Conservation (phyloP, 2,113 vertebrate species). For the Phaethon lepturus region DNA sequence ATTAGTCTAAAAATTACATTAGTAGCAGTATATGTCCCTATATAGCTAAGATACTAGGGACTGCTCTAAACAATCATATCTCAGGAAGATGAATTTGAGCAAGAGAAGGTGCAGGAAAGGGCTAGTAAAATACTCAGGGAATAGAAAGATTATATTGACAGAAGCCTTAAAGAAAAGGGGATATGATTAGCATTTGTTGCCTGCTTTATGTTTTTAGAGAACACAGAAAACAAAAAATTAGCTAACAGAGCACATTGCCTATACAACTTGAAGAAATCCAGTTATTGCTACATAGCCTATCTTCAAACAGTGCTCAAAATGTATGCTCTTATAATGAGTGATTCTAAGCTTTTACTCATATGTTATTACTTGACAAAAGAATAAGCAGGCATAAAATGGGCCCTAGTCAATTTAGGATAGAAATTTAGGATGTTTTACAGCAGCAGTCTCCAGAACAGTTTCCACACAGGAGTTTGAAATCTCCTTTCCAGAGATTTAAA, state of each 20-base stretch:
- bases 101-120: background rate
- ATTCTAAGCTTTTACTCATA: background rate
- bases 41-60: background rate
- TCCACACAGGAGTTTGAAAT: background rate
- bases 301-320: background rate
- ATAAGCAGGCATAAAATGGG: background rate
- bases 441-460: background rate
- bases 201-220: background rate
- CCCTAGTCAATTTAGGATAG: background rate
- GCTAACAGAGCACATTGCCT: background rate
- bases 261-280: background rate
- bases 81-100: background rate
- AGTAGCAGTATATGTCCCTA: background rate
- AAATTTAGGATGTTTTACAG: background rate
- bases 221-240: background rate
- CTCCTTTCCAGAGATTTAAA: background rate
- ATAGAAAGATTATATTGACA: background rate
- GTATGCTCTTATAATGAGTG: background rate
- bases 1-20: background rate
- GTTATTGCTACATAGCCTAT: background rate
- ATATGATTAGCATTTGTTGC: background rate
- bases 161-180: background rate
- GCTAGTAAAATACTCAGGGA: background rate
- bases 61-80: background rate
- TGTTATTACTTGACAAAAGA: background rate